Conservation (phyloP, 2,888 invertebrate genomes). For the Zygothrica quintamaculata region DNA sequence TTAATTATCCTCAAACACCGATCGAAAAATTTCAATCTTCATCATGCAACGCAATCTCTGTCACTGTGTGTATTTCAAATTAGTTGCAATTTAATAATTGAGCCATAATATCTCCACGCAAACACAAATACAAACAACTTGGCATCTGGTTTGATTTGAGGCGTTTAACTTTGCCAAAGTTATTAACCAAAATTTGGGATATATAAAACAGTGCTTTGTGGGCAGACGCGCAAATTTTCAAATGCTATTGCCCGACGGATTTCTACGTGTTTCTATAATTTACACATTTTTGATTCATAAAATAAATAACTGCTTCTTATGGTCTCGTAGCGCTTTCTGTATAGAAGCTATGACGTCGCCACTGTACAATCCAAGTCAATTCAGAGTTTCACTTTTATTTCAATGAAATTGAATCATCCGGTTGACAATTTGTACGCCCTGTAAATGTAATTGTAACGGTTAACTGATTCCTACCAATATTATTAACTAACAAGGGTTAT, state of each 20-base stretch:
- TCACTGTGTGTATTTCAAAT: slow-evolving; percentile 54
- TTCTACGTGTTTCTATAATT: slow-evolving; percentile 67
- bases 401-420: slow-evolving; percentile 53
- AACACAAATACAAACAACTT: slow-evolving; percentile 39
- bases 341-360: slow-evolving; percentile 15
- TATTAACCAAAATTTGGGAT: slow-evolving; percentile 51
- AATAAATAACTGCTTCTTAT: slow-evolving; percentile 42
- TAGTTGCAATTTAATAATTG: slow-evolving; percentile 76
- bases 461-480: not conserved
- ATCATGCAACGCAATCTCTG: slow-evolving; percentile 28
- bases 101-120: slow-evolving; percentile 62
- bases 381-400: slow-evolving; percentile 69
- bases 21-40: slow-evolving; percentile 22
- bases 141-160: slow-evolving; percentile 37
- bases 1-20: slow-evolving; percentile 22
- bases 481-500: slow-evolving; percentile 18
- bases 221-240: slow-evolving; percentile 52
- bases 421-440: not conserved
- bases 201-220: slow-evolving; percentile 39
- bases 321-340: not conserved
- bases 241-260: slow-evolving; percentile 37
- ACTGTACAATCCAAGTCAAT: not conserved
- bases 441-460: not conserved
- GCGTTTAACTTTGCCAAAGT: slow-evolving; percentile 56
- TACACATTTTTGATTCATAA: slow-evolving; percentile 71